Evolutionary conservation across 2,113 vertebrate species (phyloP), one percentile per base, ranked within the genome.

Genomic region (Petromus typicus): DNA sequence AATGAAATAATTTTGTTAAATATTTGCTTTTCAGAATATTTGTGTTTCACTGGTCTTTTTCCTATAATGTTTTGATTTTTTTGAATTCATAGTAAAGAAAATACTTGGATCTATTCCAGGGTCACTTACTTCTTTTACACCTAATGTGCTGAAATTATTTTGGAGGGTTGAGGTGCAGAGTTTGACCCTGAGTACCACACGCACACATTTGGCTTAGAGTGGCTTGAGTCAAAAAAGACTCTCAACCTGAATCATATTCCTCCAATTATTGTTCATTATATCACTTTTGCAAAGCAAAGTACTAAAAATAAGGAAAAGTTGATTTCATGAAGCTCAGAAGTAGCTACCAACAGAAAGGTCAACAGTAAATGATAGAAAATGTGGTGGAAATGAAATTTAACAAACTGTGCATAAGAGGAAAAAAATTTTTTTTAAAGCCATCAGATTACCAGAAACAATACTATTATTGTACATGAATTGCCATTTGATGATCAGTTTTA

Each of bases 81-180:
- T 86, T 93, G 9, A 9, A 54, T 89, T 96, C 6, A 82, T 12
- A 22, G 25, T 90, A 69, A 79, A 71, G 82, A 75, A 96, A 86
- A 69, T 32, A 83, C 13, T 76, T 86, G 45, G 34, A 13, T 71
- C 13, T 78, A 45, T 86, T 93, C n/a, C 76, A 90, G 40, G 34
- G 12, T 84, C 20, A 34, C 63, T 79, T 20, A 34, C 63, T 79
- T 81, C 48, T 7, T 8, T 83, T 95, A 22, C 40, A 95, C 9
- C 37, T 80, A 45, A 48, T 43, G 64, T 89, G 6, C 8, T 76
- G 2, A 75, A 89, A 27, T 30, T 64, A 34, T 13, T 5, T n/a
- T 76, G 51, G 59, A 54, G 45, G 12, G 9, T 34, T 48, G 1
- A 18, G 7, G 27, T 18, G 11, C 45, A 73, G 14, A 10, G 7